Base-by-base conservation (phyloP, 1,140 invertebrate species). In the Dolichoris vasculosae region DNA sequence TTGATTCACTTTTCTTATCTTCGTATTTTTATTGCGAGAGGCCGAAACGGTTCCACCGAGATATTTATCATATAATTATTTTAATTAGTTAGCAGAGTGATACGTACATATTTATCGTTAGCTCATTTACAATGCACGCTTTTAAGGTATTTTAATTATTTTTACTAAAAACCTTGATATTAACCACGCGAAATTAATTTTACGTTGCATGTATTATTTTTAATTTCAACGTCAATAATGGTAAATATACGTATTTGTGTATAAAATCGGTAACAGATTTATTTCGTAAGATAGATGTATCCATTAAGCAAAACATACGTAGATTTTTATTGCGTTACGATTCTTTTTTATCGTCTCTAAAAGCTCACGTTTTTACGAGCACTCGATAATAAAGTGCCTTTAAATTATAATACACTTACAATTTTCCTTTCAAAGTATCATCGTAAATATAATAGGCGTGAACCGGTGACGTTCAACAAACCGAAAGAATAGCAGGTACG, bases 401-500 rank as follows among this genome's bases (percentile, higher is more conserved):
- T 46, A 46, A 55, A 55, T 11, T 55, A 55, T 9, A 55, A 15
- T 17, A 2, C 15, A 55, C 9, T 55, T 55, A 9, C 15, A 17
- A 59, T 7, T 59, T 9, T 59, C 23, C 55, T 59, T 59, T 23
- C n/a, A 67, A 35, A 2, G 2, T 15, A 11, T 35, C 11, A 35
- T 35, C 63, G 63, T 67, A 67, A 67, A 67, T 13, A 35, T 35
- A 32, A 35, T 32, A 32, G 11, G 15, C 0, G 30, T 11, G 15
- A 3, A 35, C 0, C 13, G 3, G 8, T 67, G 40, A 51, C 17
- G 9, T 23, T 48, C 55, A 15, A 48, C 17, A 30, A 51, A 2
- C 30, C 51, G 43, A n/a, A 35, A 38, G 43, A 35, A 67, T 64
- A 67, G 59, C 75, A 83, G 82, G 82, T 84, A 79, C 30, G 78